Base-by-base conservation (phyloP, 2,888 invertebrate species). In the Dicyrtomina minuta region DNA sequence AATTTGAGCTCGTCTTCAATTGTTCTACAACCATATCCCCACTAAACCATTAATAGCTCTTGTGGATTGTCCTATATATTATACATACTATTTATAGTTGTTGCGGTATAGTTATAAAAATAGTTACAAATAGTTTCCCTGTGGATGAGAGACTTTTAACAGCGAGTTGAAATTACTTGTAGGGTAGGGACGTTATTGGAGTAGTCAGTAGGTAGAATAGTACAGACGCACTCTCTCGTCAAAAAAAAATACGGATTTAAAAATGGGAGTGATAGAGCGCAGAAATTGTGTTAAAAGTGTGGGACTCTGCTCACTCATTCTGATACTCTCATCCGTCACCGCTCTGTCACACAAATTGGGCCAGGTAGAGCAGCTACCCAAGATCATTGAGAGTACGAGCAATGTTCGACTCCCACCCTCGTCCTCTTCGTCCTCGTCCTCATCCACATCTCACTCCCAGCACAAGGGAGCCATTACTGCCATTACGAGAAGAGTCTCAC, bases 361-460 rank as follows among this genome's bases (percentile, higher is more conserved):
- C 46, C 72, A 72, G 49, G 58, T 70, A 17, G 70, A 72, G 49
- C 27, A 64, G 22, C 55, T 72, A n/a, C 68, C 70, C 27, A 72
- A 70, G 55, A 33, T 33, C 8, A 33, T 33, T 33, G 33, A 33
- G 33, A 33, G 33, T 33, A 33, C 33, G 4, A 8, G 33, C 33
- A 33, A 33, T 8, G 33, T 33, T 33, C 33, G 33, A 3, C 33
- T 33, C 8, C 33, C 33, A 33, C 8, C 33, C 33, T 33, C 33
- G 8, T 33, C n/a, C n/a, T n/a, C n/a, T n/a, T n/a, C n/a, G n/a
- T n/a, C n/a, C n/a, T n/a, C n/a, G n/a, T n/a, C n/a, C n/a, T n/a
- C n/a, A n/a, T 5, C 33, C 33, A 33, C 8, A 5, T 33, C 33
- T 8, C 33, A 33, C 4, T n/a, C n/a, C n/a, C 66, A 51, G 33